Conservation (phyloP, 2,113 vertebrate species). For the Oncorhynchus mykiss region DNA sequence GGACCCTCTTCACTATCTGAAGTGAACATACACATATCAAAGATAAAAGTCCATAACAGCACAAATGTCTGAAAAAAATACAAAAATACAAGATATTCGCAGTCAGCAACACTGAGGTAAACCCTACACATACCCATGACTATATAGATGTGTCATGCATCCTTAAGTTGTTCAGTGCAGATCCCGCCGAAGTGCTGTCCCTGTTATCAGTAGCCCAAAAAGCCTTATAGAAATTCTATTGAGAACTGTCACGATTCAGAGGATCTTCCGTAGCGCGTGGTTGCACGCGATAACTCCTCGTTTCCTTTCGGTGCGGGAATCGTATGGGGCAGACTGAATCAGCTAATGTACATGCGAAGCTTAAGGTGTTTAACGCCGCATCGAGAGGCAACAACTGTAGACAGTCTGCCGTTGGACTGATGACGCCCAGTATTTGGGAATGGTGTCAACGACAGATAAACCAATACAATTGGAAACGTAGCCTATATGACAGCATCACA, state of each 20-base stretch:
- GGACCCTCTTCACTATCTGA: neutral
- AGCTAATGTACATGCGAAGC: neutral
- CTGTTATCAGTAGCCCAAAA: neutral
- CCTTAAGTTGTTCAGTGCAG: neutral
- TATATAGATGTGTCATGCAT: neutral
- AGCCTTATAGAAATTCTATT: no score
- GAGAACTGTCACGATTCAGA: neutral
- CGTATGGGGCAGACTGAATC: neutral
- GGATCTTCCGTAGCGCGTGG: neutral
- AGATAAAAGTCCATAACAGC: neutral
- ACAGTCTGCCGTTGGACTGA: neutral
- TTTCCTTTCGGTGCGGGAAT: neutral
- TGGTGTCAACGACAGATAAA: neutral
- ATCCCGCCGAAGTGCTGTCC: neutral
- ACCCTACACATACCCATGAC: neutral
- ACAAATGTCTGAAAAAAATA: neutral
- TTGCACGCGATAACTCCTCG: neutral
- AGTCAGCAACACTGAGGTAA: neutral
- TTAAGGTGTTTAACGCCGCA: neutral
- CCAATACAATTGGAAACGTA: neutral
- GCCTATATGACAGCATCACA: neutral
- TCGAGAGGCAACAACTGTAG: neutral
- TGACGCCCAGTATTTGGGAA: neutral
- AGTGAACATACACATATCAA: neutral
- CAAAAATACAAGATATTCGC: neutral